Evolutionary conservation across 2,113 vertebrate genomes (phyloP), one percentile per base, ranked within the genome.

Genomic region (Pimephales promelas): DNA sequence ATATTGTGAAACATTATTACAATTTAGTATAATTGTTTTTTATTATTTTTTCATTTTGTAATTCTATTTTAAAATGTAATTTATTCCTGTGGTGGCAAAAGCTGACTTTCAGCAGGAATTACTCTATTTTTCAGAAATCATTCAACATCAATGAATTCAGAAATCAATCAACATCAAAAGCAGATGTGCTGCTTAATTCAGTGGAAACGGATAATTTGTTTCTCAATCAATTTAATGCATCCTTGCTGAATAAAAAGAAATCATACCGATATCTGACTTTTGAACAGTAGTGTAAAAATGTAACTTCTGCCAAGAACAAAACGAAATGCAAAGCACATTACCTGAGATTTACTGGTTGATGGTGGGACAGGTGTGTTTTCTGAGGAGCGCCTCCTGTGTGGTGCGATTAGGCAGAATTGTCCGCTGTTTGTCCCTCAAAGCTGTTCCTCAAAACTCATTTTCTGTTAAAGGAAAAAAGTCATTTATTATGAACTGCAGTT

Each of bases 371-470:
- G 6, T 75, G 52, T 88, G 70, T 79, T 66, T 74, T 81, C 45
- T 54, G 45, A 59, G 79, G 79, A 74, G 81, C 88, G 88, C 86
- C 89, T 90, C 90, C 89, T 90, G 88, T 74, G 89, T 87, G 86
- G 88, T 79, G 85, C 86, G 87, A 87, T 88, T 85, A 87, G 88
- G 86, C 85, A 88, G 85, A 84, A 86, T 83, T 22, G 84, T 93
- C 86, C 87, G 83, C 89, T 73, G 71, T 62, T 87, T 79, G 83
- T n/a, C 61, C 87, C 83, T 97, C 94, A 96, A 91, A 94, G 90
- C 56, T 86, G 92, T 90, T 93, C 92, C 85, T 94, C 92, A 89
- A 89, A 81, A 94, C 88, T 94, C 96, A 96, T 96, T 93, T 94
- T 95, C 97, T 98, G 88, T 88, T 91, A 84, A 76, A 78, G 56